Percentiles rank a stretch among this genome's conserved stretches.
These are phyloP conservation scores for Halcyon leucocephala DNA, from an alignment of 2,797 vertebrate species.

Conservation along the genomic window DNA sequence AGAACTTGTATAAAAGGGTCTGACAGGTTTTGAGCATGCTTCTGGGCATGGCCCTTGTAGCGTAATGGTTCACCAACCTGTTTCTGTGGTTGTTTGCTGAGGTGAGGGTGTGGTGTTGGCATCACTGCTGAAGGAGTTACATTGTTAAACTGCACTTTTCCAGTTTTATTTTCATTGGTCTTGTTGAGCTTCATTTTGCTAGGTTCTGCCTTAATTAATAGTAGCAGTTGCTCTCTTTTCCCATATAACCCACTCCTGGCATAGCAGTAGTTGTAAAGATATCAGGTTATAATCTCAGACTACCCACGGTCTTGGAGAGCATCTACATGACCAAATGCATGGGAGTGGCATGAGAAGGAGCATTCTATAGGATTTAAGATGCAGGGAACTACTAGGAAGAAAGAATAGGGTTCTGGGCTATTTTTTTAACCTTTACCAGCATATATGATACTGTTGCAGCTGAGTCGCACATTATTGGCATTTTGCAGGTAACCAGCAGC, in stretches of 20 bases:
- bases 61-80: neutral
- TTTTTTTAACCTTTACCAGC: neutral
- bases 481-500: neutral
- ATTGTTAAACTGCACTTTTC: neutral
- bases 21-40: neutral
- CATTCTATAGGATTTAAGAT: neutral
- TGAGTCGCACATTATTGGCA: fast-evolving
- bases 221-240: neutral
- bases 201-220: neutral
- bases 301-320: neutral
- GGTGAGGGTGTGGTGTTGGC: neutral
- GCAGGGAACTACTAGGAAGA: neutral
- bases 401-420: neutral
- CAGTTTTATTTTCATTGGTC: neutral
- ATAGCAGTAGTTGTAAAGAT: neutral
- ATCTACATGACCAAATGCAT: neutral
- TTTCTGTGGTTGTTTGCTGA: neutral
- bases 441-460: neutral
- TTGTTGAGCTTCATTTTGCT: neutral
- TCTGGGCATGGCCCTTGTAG: neutral
- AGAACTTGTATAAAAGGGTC: neutral
- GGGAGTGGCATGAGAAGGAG: neutral
- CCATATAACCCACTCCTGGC: neutral
- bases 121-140: neutral
- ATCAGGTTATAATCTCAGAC: neutral